Conservation (phyloP, 2,888 invertebrate species). For the Oxystoma pomonae region DNA sequence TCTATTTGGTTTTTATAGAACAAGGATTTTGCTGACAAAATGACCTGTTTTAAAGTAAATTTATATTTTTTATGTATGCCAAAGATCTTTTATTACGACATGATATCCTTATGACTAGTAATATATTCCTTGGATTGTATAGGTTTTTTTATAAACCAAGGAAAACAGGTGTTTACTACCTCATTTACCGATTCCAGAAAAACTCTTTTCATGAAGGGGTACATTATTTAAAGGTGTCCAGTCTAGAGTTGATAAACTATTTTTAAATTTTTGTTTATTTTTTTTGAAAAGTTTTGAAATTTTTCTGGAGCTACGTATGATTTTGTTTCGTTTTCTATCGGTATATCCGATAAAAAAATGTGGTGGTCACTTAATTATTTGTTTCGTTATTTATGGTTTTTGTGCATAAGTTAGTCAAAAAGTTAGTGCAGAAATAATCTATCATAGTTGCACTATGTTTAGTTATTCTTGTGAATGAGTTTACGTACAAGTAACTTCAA, state of each 20-base stretch:
- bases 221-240: neutral
- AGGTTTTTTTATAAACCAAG: neutral
- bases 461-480: too few species aligned
- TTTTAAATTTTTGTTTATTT: neutral
- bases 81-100: neutral
- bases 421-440: too few species aligned
- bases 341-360: too few species aligned
- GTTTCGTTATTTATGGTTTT: too few species aligned
- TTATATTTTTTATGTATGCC: neutral
- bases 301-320: too few species aligned
- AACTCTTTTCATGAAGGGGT: neutral
- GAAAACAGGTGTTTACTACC: neutral
- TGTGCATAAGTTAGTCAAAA: too few species aligned
- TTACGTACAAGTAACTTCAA: too few species aligned
- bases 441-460: too few species aligned
- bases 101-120: neutral
- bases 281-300: neutral
- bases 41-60: neutral
- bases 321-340: too few species aligned
- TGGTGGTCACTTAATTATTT: too few species aligned
- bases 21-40: neutral
- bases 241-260: neutral
- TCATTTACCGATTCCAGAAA: neutral
- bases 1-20: neutral
- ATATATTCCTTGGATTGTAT: neutral